These are phyloP conservation scores for Ligdia adustata DNA, from an alignment of 2,888 invertebrate genomes.

Conservation along the genomic window DNA sequence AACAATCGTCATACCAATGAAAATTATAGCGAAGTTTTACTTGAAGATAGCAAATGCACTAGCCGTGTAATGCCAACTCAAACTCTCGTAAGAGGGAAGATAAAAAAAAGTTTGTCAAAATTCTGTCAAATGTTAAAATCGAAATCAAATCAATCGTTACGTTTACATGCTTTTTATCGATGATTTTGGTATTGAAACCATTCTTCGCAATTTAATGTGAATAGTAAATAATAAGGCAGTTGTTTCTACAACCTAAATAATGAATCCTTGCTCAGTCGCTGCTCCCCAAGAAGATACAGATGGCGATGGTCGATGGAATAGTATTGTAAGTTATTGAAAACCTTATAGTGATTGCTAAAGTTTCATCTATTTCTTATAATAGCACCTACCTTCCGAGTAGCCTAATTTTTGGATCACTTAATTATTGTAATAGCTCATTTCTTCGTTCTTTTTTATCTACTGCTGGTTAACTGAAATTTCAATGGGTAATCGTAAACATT, in stretches of 20 bases:
- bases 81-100: no score
- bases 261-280: slow-evolving; percentile 90
- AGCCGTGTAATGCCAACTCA: no score
- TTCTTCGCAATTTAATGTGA: slow-evolving; percentile 3
- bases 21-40: no score
- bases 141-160: neutral
- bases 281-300: slow-evolving; percentile 89
- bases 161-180: neutral
- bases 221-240: neutral
- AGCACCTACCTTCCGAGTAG: neutral
- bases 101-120: no score
- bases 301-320: slow-evolving; percentile 94
- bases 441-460: no score
- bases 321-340: slow-evolving; percentile 79
- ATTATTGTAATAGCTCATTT: neutral
- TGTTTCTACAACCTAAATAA: slow-evolving; percentile 46
- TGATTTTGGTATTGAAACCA: neutral
- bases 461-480: no score
- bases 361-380: neutral
- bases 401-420: no score
- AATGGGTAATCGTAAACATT: no score
- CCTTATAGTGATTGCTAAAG: slow-evolving; percentile 5
- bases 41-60: no score
- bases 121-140: no score
- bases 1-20: no score